Evolutionary conservation across 2,888 invertebrate genomes (phyloP).

Genomic region (Thecophora atra): DNA sequence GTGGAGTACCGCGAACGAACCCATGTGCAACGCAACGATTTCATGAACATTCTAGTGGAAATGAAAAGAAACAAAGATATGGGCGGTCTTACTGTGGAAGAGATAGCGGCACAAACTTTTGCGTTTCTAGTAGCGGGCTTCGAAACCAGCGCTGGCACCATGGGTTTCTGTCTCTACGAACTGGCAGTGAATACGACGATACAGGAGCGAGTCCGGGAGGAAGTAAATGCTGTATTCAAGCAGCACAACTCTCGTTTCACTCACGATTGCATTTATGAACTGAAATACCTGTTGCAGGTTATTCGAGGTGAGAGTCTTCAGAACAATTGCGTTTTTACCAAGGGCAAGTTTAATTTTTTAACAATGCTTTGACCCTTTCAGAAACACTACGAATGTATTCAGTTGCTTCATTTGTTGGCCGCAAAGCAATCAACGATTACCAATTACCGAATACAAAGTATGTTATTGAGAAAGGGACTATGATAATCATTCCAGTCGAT

Average conservation of each 20-base stretch:
- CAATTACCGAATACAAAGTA: conserved; percentile 58
- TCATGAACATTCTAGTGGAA: conserved; percentile 68
- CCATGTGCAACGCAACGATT: conserved; percentile 66
- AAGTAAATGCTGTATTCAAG: conserved; percentile 51
- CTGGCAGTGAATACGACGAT: conserved; percentile 55
- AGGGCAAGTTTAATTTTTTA: background rate
- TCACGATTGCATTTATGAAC: conserved; percentile 53
- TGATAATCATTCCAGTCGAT: conserved; percentile 68
- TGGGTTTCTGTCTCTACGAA: conserved; percentile 64
- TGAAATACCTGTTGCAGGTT: conserved; percentile 54
- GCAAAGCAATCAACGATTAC: conserved; percentile 60
- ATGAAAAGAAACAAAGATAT: conserved; percentile 54
- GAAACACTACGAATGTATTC: conserved; percentile 68
- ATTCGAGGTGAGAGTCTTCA: conserved; percentile 51
- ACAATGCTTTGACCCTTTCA: conserved; percentile 41
- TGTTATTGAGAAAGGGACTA: conserved; percentile 67
- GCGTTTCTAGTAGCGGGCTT: conserved; percentile 70
- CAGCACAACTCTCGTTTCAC: conserved; percentile 50
- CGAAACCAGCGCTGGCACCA: conserved; percentile 68
- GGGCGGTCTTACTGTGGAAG: conserved; percentile 63
- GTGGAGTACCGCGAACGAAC: conserved; percentile 61
- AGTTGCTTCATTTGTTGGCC: conserved; percentile 59
- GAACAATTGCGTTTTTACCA: background rate
- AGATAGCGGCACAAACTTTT: conserved; percentile 69
- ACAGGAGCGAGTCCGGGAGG: conserved; percentile 50